These are phyloP conservation scores for Plodia interpunctella DNA, from an alignment of 1,140 invertebrate species.

Conservation along the genomic window DNA sequence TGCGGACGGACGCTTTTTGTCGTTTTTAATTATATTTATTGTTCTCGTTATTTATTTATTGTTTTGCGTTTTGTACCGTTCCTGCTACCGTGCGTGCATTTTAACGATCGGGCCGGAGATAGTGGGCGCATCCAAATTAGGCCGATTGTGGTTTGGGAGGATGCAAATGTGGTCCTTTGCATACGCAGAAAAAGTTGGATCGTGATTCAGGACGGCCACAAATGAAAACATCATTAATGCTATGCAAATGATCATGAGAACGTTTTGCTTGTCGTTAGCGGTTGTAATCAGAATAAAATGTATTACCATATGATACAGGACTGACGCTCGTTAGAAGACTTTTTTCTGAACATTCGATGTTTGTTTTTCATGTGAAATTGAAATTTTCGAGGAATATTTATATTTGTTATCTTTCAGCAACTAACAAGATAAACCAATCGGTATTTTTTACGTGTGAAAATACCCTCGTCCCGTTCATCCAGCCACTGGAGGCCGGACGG, in stretches of 20 bases:
- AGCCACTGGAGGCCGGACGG: too few relatives aligned
- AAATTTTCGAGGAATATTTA: too few relatives aligned
- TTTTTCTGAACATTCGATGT: not conserved
- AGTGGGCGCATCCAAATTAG: constrained; percentile 69
- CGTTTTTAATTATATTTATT: constrained; percentile 75
- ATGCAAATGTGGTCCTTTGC: constrained; percentile 68
- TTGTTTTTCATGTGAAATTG: too few relatives aligned
- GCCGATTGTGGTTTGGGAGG: constrained; percentile 49
- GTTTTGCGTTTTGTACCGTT: constrained; percentile 55
- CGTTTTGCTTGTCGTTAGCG: constrained; percentile 10
- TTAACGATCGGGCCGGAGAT: constrained; percentile 61
- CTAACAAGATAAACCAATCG: too few relatives aligned
- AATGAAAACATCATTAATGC: constrained; percentile 60
- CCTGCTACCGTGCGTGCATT: constrained; percentile 69
- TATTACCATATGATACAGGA: not conserved
- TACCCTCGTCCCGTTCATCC: too few relatives aligned
- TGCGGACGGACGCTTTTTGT: constrained; percentile 65
- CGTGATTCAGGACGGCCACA: constrained; percentile 32
- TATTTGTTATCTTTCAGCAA: too few relatives aligned
- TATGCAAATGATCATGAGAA: constrained; percentile 45
- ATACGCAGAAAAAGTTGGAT: constrained; percentile 51
- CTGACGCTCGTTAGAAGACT: not conserved
- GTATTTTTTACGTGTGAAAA: too few relatives aligned
- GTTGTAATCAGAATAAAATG: constrained; percentile 1
- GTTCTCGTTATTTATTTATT: constrained; percentile 72